phyloP scores from a whole-genome alignment of 64 coral and sea anemone species.

The Porites lutea region DNA sequence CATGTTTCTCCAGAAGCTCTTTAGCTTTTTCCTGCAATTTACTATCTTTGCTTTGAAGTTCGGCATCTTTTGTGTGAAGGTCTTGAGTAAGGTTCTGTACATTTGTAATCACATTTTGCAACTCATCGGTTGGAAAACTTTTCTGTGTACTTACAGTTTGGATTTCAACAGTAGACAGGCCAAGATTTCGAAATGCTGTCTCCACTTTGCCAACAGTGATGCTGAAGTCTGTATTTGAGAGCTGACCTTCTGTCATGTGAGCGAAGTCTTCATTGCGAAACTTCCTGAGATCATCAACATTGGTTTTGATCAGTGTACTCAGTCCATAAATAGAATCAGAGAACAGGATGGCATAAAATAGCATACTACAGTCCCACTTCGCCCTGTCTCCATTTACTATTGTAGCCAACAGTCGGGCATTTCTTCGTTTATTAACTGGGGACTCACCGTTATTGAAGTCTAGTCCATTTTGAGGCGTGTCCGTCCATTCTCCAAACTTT shows the following conservation, averaged over 20 bases:
- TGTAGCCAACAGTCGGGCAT: constrained; percentile 7
- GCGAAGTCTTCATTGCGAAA: constrained; percentile 46
- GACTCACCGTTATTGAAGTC: constrained; percentile 32
- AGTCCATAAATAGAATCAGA: constrained; percentile 8
- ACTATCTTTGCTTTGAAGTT: no score
- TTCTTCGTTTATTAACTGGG: neutral
- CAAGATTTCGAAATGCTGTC: neutral
- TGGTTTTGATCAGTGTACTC: neutral
- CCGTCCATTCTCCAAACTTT: no score
- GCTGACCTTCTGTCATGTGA: neutral
- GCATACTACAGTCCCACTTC: constrained; percentile 30
- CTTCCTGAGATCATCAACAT: constrained; percentile 3
- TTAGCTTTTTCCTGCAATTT: no score
- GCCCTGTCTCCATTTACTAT: neutral
- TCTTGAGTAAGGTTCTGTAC: neutral
- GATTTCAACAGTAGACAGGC: neutral
- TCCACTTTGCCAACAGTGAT: neutral
- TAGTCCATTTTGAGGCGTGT: neutral
- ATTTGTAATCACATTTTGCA: neutral
- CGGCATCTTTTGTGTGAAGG: neutral
- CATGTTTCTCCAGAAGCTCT: no score
- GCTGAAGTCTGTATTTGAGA: constrained; percentile 8
- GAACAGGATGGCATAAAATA: constrained; percentile 25
- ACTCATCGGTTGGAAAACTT: constrained; percentile 38
- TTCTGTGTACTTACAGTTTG: constrained; percentile 39